Percentiles rank a stretch among this genome's conserved stretches.
Evolutionary conservation across 2,113 vertebrate genomes (phyloP).

Genomic region (Erpornis zantholeuca): DNA sequence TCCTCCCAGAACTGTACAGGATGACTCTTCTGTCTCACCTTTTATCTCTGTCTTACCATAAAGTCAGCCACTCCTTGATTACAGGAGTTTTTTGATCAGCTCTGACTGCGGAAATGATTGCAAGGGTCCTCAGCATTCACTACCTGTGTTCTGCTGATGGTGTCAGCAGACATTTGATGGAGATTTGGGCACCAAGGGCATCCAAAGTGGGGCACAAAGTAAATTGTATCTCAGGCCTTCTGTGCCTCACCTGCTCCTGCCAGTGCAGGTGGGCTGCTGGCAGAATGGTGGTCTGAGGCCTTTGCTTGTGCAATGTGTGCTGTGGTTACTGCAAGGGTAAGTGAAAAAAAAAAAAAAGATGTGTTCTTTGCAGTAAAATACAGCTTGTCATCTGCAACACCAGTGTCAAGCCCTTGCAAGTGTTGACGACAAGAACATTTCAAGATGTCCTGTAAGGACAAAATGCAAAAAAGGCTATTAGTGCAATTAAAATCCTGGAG

Average conservation of each 20-base stretch:
- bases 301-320: background rate
- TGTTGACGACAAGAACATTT: background rate
- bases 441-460: background rate
- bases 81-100: background rate
- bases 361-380: background rate
- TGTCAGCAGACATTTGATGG: constrained; percentile 17
- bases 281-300: background rate
- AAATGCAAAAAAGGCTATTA: background rate
- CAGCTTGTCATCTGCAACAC: background rate
- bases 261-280: background rate
- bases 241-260: background rate
- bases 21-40: background rate
- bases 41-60: background rate
- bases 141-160: background rate
- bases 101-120: background rate
- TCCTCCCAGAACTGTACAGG: background rate
- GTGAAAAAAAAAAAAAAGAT: background rate
- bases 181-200: background rate
- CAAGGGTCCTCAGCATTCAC: background rate
- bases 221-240: background rate
- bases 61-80: background rate
- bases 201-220: background rate
- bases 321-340: constrained; percentile 3
- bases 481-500: background rate
- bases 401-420: background rate